These are phyloP conservation scores for Drosophila antonietae DNA, from an alignment of 2,888 invertebrate species.

Conservation along the genomic window DNA sequence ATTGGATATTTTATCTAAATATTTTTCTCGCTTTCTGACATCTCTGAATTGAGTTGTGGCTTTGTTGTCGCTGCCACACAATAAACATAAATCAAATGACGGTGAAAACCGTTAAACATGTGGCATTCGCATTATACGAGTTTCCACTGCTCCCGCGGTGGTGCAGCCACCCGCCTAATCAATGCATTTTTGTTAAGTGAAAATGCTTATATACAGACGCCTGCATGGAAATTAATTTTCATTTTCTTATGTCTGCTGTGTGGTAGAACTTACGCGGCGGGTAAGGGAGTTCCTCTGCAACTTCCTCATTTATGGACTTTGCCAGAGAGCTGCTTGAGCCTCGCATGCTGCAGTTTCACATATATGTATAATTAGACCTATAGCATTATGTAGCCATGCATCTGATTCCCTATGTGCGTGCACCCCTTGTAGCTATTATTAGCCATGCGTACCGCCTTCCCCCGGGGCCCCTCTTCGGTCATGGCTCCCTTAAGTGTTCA, in stretches of 20 bases:
- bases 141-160: conserved; percentile 1
- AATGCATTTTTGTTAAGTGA: conserved; percentile 63
- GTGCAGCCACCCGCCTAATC: conserved; percentile 41
- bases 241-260: conserved; percentile 24
- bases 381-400: conserved; percentile 23
- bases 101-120: conserved; percentile 38
- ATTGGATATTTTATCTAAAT: conserved; percentile 24
- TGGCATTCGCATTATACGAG: conserved; percentile 15
- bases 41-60: conserved; percentile 40
- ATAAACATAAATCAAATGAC: conserved; percentile 47
- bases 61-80: conserved; percentile 39
- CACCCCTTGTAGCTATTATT: conserved; percentile 70
- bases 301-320: conserved; percentile 65
- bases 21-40: conserved; percentile 31
- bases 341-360: conserved; percentile 46
- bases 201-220: conserved; percentile 45
- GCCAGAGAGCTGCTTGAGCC: conserved; percentile 40
- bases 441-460: conserved; percentile 26
- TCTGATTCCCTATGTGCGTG: conserved; percentile 35
- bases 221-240: conserved; percentile 64
- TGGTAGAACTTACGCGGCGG: conserved; percentile 6
- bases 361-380: conserved; percentile 54
- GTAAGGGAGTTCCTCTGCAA: conserved; percentile 14
- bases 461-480: background rate
- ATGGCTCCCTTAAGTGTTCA: conserved; percentile 66